phyloP scores from a whole-genome alignment of 2,888 invertebrate genomes.

The Callyntrura guangdongensis region DNA sequence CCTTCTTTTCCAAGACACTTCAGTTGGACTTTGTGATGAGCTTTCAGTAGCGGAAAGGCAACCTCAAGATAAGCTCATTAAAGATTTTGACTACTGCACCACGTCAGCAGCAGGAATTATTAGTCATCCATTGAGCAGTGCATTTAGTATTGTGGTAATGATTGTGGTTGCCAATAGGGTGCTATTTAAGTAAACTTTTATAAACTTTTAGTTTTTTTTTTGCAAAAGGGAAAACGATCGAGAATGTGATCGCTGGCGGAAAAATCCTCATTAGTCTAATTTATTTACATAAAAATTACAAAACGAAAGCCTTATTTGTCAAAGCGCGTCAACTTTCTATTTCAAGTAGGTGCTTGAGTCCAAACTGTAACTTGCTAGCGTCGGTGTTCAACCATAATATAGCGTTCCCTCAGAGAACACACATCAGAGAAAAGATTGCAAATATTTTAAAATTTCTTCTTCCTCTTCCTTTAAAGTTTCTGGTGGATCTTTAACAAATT shows the following conservation, averaged over 20 bases:
- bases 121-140: neutral
- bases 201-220: too few relatives aligned
- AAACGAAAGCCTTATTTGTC: neutral
- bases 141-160: constrained; percentile 21
- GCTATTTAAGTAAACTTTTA: constrained; percentile 26
- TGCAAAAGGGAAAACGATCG: neutral
- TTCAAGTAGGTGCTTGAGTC: neutral
- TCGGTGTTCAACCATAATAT: constrained; percentile 22
- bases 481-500: neutral
- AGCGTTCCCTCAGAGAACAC: neutral
- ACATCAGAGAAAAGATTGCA: neutral
- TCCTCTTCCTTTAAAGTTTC: constrained; percentile 28
- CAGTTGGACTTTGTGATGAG: constrained; percentile 75
- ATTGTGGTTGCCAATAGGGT: constrained; percentile 27
- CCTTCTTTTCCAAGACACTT: constrained; percentile 77
- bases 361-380: neutral
- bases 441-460: constrained; percentile 9
- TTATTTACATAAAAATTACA: constrained; percentile 31
- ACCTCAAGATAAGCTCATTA: constrained; percentile 66
- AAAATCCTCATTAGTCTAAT: constrained; percentile 54
- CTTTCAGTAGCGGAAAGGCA: constrained; percentile 11
- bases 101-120: constrained; percentile 63
- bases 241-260: neutral
- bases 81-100: constrained; percentile 81
- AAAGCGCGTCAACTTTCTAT: constrained; percentile 18